Percentiles rank a stretch among this genome's conserved stretches.
Conservation (phyloP, 1,140 invertebrate genomes). For the Bombus superbus region DNA sequence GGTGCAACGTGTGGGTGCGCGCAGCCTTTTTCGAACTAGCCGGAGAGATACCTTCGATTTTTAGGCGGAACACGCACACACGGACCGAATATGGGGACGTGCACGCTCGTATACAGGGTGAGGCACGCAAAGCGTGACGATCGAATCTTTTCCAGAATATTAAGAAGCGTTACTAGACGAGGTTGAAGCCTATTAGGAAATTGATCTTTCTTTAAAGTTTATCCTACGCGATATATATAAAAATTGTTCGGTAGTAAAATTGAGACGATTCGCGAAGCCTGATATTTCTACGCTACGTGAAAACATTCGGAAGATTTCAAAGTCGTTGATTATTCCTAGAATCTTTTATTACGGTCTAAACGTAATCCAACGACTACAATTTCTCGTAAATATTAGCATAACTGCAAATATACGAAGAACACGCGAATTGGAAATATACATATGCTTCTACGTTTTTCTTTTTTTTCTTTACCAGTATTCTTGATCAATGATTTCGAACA, state of each 20-base stretch:
- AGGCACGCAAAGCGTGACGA: neutral
- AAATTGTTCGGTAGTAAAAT: too few species aligned
- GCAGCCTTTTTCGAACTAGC: constrained; percentile 52
- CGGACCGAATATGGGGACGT: neutral
- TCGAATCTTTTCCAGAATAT: neutral
- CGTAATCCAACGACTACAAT: neutral
- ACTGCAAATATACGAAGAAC: neutral
- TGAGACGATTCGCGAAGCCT: neutral
- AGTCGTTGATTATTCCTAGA: neutral
- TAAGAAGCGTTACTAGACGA: neutral
- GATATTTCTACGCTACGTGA: neutral
- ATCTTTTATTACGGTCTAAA: neutral
- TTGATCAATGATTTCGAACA: neutral
- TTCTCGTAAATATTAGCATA: neutral
- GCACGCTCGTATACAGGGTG: neutral
- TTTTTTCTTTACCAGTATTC: neutral
- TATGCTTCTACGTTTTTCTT: too few species aligned
- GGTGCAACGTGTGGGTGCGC: constrained; percentile 40
- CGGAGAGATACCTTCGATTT: constrained; percentile 39
- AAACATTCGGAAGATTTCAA: neutral
- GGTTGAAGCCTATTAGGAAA: neutral
- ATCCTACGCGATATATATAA: too few species aligned
- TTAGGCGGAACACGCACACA: constrained; percentile 13
- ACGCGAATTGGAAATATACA: neutral
- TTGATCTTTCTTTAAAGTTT: neutral